Evolutionary conservation across 2,888 invertebrate species (phyloP).

Genomic region (Colostygia pectinataria): DNA sequence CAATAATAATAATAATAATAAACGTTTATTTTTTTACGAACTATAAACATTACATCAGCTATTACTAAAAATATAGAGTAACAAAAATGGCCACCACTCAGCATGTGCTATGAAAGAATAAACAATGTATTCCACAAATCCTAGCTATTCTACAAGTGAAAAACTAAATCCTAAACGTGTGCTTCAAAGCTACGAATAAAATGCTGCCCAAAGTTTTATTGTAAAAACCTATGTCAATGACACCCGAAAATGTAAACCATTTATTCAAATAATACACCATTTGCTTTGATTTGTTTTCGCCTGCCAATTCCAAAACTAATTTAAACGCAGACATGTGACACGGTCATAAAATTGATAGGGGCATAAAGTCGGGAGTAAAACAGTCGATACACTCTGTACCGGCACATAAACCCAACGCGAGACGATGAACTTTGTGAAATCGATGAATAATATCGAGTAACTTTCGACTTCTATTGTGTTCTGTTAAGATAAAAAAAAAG

Average conservation of each 20-base stretch:
- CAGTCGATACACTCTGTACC: conserved; percentile 12
- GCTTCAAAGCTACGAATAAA: too few relatives aligned
- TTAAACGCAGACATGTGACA: conserved; percentile 17
- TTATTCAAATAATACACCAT: neutral
- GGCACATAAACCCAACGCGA: conserved; percentile 7
- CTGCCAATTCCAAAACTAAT: conserved; percentile 18
- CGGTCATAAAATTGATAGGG: conserved; percentile 14
- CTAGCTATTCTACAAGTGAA: too few relatives aligned
- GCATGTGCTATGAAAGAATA: too few relatives aligned
- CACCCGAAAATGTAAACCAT: neutral
- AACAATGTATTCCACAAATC: too few relatives aligned
- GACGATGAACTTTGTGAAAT: conserved; percentile 1
- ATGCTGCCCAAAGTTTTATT: too few relatives aligned
- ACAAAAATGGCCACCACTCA: too few relatives aligned
- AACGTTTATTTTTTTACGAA: too few relatives aligned
- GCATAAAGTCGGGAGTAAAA: conserved; percentile 16
- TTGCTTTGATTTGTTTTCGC: conserved; percentile 6
- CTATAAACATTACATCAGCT: too few relatives aligned
- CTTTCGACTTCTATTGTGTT: neutral
- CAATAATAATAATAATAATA: too few relatives aligned
- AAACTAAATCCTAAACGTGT: too few relatives aligned
- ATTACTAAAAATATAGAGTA: too few relatives aligned
- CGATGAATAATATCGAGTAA: conserved; percentile 5
- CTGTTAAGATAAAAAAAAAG: neutral
- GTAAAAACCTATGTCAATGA: too few relatives aligned